Base-by-base conservation (phyloP, 2,888 invertebrate species). In the Drosophila lacicola region DNA sequence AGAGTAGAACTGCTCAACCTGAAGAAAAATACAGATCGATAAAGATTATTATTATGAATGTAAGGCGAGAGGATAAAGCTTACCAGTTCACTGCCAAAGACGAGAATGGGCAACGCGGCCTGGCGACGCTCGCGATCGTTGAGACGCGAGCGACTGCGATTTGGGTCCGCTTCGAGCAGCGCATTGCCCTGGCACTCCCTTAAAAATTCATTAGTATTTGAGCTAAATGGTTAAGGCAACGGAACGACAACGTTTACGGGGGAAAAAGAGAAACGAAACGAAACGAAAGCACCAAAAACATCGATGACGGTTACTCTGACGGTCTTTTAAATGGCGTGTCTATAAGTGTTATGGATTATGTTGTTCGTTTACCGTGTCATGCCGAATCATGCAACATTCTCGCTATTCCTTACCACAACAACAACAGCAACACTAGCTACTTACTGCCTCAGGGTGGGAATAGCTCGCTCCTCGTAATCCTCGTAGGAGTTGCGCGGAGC, bases 1-100 rank as follows among this genome's bases (percentile, higher is more conserved):
- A 5, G 97, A 97, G 92, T 96, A 97, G 92, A 97, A 97, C 90
- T 96, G 96, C 91, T 98, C 97, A 2, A 98, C 96, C 96, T 96
- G 87, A 10, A 75, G 55, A 1, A 21, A n/a, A 2, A 17, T 17
- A 17, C 17, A 17, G 17, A 17, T 2, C 21, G 50, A 33, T 2
- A 29, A 1, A 0, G 6, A 19, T 47, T 17, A 29, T 37, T 9
- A 8, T n/a, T 2, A 11, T 21, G 10, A 2, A 0, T 3, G 29
- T n/a, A n/a, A 2, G 4, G 11, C 4, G 6, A 42, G n/a, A n/a
- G 5, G 4, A 10, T 3, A 14, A 29, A 2, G 64, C 90, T 88
- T 92, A 97, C 98, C 93, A 98, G 92, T 55, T 96, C 96, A 92
- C 96, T 96, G 64, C 98, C 98, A 92, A 98, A 98, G 44, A 98